Evolutionary conservation across 2,888 invertebrate genomes (phyloP).

Genomic region (Caenorhabditis drosophilae): DNA sequence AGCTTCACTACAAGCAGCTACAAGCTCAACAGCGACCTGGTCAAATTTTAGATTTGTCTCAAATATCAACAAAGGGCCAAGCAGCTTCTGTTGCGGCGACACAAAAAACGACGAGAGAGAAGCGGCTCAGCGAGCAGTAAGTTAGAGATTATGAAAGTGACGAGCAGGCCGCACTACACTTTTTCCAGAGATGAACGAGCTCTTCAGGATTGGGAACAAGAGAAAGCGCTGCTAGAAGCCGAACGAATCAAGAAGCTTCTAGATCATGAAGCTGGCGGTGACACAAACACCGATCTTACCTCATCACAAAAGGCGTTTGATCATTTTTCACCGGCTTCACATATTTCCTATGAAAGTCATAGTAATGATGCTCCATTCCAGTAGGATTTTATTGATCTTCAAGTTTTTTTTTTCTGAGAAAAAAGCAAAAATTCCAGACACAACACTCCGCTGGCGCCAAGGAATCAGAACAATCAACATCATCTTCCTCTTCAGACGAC

Average conservation of each 20-base stretch:
- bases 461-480: not conserved
- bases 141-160: no score
- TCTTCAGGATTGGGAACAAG: conserved; percentile 51
- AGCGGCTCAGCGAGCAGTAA: conserved; percentile 35
- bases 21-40: no score
- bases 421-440: conserved; percentile 8
- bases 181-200: conserved; percentile 46
- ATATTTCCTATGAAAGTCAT: conserved; percentile 46
- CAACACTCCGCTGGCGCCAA: conserved; percentile 17
- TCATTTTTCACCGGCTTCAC: conserved; percentile 40
- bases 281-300: conserved; percentile 40
- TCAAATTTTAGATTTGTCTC: no score
- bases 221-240: conserved; percentile 45
- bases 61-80: not conserved
- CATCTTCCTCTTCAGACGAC: no score
- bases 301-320: conserved; percentile 35
- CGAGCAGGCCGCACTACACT: no score
- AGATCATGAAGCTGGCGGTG: conserved; percentile 47
- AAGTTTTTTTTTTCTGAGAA: not conserved
- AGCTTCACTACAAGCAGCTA: conserved; percentile 9
- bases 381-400: not conserved
- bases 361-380: conserved; percentile 6
- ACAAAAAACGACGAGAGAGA: conserved; percentile 16
- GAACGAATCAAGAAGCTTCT: conserved; percentile 47
- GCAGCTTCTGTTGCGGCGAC: conserved; percentile 20